Percentiles rank a stretch among this genome's conserved stretches.
Evolutionary conservation across 1,140 invertebrate genomes (phyloP).

Genomic region (Gryon sp.): DNA sequence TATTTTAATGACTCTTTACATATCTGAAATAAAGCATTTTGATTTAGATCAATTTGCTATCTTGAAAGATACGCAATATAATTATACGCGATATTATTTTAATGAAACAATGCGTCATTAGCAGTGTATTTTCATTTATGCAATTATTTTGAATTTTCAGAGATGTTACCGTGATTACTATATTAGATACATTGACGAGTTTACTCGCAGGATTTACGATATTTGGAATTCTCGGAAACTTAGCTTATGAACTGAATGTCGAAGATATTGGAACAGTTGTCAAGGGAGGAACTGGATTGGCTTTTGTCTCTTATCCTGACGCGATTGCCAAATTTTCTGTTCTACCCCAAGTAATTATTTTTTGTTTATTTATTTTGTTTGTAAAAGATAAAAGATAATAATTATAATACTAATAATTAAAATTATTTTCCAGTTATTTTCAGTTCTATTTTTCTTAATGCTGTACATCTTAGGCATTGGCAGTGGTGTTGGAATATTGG

Average conservation of each 20-base stretch:
- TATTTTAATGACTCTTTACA: too few species aligned
- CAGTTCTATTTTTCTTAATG: conserved; percentile 94
- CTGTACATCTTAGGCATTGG: conserved; percentile 89
- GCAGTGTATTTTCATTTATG: too few species aligned
- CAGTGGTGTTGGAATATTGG: conserved; percentile 86
- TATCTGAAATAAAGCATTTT: too few species aligned
- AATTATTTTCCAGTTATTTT: conserved; percentile 84
- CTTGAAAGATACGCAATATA: too few species aligned
- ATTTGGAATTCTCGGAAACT: conserved; percentile 88
- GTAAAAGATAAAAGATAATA: neutral
- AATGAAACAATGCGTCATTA: too few species aligned
- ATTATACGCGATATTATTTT: too few species aligned
- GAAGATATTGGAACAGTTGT: conserved; percentile 82
- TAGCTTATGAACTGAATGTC: conserved; percentile 83
- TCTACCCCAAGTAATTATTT: conserved; percentile 16
- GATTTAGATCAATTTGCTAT: too few species aligned
- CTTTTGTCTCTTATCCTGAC: conserved; percentile 93
- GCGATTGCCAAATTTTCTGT: conserved; percentile 88
- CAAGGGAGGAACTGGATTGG: conserved; percentile 85
- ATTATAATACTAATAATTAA: neutral
- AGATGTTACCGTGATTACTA: conserved; percentile 79
- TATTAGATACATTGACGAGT: conserved; percentile 81
- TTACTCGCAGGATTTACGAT: conserved; percentile 83
- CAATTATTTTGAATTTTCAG: conserved; percentile 62
- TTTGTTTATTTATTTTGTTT: neutral